Evolutionary conservation across 1,140 invertebrate species (phyloP).

Genomic region (Drosophila kepulauana): DNA sequence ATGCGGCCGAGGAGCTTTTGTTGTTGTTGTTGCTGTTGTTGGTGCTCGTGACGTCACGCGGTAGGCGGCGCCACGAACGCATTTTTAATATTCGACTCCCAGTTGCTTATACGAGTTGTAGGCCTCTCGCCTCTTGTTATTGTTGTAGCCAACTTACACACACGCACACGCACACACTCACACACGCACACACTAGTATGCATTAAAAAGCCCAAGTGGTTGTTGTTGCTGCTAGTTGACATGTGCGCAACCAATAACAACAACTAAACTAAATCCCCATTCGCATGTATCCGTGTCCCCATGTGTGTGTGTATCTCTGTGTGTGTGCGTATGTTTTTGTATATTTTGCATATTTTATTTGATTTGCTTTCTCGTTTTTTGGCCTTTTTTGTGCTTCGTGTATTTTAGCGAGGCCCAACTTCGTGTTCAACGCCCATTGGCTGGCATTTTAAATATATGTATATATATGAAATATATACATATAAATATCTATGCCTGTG

Average conservation of each 20-base stretch:
- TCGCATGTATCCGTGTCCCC: constrained; percentile 1
- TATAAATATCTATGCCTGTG: constrained; percentile 44
- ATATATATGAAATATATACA: constrained; percentile 47
- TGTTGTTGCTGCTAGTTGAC: constrained; percentile 65
- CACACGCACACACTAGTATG: constrained; percentile 9
- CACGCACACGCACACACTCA: constrained; percentile 4
- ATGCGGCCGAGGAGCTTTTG: constrained; percentile 53
- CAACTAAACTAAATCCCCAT: constrained; percentile 69
- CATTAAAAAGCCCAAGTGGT: constrained; percentile 26
- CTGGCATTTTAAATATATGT: constrained; percentile 70
- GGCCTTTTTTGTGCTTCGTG: constrained; percentile 71
- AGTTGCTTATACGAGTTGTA: constrained; percentile 26
- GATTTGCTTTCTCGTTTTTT: constrained; percentile 72
- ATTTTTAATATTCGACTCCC: constrained; percentile 73
- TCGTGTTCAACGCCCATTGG: constrained; percentile 78
- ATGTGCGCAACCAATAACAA: constrained; percentile 77
- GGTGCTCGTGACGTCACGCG: constrained; percentile 64
- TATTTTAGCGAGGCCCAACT: constrained; percentile 44
- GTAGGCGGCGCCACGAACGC: constrained; percentile 78
- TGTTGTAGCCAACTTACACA: constrained; percentile 30
- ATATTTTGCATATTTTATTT: constrained; percentile 82
- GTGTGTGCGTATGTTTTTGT: constrained; percentile 60
- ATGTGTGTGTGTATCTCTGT: constrained; percentile 30
- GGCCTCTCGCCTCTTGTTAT: constrained; percentile 36
- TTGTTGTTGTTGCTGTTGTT: constrained; percentile 16